phyloP scores from a whole-genome alignment of 2,113 vertebrate genomes.

The Lontra canadensis region DNA sequence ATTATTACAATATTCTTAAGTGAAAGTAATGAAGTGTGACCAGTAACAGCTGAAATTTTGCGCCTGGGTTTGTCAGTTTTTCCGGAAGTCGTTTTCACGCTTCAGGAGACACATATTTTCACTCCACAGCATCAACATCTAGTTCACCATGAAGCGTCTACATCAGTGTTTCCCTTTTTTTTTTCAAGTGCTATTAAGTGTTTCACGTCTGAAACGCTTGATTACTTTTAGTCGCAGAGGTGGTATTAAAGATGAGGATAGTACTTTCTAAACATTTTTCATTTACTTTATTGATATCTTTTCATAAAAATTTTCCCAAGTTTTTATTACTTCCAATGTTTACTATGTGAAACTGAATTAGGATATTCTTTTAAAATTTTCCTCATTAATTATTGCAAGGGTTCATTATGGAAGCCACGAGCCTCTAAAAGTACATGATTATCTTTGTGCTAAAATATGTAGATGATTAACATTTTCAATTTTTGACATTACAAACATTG shows the following conservation, averaged over 20 bases:
- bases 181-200: neutral
- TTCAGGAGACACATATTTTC: neutral
- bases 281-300: neutral
- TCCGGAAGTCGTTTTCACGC: neutral
- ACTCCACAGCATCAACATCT: neutral
- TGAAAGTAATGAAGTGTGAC: neutral
- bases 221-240: neutral
- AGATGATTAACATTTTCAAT: neutral
- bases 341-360: neutral
- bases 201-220: neutral
- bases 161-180: rapidly evolving
- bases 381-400: neutral
- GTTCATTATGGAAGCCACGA: neutral
- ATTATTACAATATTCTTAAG: neutral
- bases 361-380: neutral
- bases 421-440: neutral
- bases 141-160: rapidly evolving
- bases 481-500: neutral
- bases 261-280: neutral
- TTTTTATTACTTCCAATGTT: neutral
- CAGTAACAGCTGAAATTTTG: neutral
- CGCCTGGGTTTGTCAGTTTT: neutral
- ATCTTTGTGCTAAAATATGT: neutral
- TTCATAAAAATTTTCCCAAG: neutral
- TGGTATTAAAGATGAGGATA: neutral